Evolutionary conservation across 2,797 vertebrate genomes (phyloP), one percentile per base, ranked within the genome.

Genomic region (Meriones psammophilus): DNA sequence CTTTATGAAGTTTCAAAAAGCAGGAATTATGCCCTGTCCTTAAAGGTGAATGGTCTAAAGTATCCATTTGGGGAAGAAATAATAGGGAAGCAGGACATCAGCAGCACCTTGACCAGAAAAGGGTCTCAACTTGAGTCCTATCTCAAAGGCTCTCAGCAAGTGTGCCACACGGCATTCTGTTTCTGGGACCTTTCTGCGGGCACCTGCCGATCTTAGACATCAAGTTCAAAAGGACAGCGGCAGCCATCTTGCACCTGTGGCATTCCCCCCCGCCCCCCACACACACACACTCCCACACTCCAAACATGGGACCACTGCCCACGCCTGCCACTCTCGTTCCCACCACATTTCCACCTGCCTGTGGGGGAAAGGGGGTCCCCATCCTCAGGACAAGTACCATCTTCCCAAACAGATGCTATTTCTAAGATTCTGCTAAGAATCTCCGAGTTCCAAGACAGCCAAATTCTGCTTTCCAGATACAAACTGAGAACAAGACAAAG

Each of bases 261-360:
- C 64, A 85, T 39, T 12, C 64, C 30, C 9, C 1, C 9, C 9
- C 2, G 9, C 28, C 28, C 7, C 69, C 9, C 62, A 20, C 0
- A 24, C 10, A 12, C 66, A 30, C 66, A 68, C 66, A 5, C 56
- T 5, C 56, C 15, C 56, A 17, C 56, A 58, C 56, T 33, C 66
- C 66, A 30, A 26, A 66, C 10, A 66, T 12, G 8, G 64, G 91
- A 77, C 91, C 93, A 71, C 0, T 81, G 77, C 39, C 7, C 88
- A 71, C 76, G 77, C 60, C 79, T 30, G 96, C 91, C 94, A 81
- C 94, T 94, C 87, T 84, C 39, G 73, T 90, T 93, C 89, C 85
- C 64, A 60, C 54, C 33, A 33, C n/a, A 42, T 87, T 60, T 26
- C 68, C 80, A 80, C 71, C 46, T 24, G 15, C 9, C 7, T 17